Evolutionary conservation across 2,888 invertebrate species (phyloP).

Genomic region (Helicoverpa assulta): DNA sequence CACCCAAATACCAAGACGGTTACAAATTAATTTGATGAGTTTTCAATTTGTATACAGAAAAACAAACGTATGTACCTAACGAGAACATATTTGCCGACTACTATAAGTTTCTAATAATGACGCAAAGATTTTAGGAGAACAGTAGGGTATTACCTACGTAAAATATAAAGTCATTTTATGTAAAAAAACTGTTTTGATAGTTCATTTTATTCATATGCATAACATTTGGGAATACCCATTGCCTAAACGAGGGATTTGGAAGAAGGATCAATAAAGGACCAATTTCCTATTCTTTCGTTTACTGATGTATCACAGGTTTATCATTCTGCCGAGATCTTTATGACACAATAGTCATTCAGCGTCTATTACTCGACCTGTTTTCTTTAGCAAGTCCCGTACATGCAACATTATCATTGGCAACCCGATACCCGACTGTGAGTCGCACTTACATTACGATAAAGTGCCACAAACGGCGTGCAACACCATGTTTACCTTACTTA

Average conservation of each 20-base stretch:
- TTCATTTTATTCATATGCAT: too few relatives aligned
- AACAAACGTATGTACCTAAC: constrained; percentile 18
- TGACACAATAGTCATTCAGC: constrained; percentile 13
- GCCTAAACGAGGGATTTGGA: too few relatives aligned
- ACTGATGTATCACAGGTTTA: too few relatives aligned
- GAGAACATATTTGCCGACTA: constrained; percentile 18
- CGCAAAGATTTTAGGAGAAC: constrained; percentile 15
- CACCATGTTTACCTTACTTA: constrained; percentile 43
- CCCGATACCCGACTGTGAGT: constrained; percentile 37
- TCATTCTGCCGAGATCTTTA: neutral
- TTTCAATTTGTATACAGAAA: constrained; percentile 16
- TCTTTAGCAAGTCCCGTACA: constrained; percentile 30
- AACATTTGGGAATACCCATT: too few relatives aligned
- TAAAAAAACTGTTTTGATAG: too few relatives aligned
- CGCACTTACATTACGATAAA: constrained; percentile 43
- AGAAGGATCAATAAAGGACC: too few relatives aligned
- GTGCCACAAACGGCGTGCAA: constrained; percentile 34
- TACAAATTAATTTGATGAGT: constrained; percentile 42
- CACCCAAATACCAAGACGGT: constrained; percentile 39
- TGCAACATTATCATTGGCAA: constrained; percentile 45
- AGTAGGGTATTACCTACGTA: constrained; percentile 6
- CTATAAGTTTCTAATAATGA: constrained; percentile 24
- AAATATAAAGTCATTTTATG: too few relatives aligned
- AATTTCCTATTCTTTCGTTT: too few relatives aligned
- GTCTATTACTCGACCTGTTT: constrained; percentile 32